Conservation (phyloP, 2,113 vertebrate genomes). For the Delphinus delphis region DNA sequence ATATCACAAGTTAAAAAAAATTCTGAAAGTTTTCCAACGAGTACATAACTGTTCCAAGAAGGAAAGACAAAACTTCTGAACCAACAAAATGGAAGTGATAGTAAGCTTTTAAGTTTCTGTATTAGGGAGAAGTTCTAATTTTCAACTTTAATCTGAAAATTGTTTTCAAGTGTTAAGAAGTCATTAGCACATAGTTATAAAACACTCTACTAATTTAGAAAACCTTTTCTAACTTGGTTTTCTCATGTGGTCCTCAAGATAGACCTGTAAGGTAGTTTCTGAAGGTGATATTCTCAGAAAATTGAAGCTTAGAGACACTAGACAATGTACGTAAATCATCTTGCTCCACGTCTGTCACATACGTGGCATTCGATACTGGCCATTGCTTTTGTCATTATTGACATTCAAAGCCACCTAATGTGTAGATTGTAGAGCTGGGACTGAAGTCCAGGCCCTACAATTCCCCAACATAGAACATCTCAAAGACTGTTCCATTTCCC, state of each 20-base stretch:
- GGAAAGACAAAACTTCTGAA: background rate
- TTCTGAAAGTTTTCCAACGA: background rate
- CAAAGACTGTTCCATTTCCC: background rate
- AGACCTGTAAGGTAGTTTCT: background rate
- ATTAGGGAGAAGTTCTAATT: background rate
- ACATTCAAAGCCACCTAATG: background rate
- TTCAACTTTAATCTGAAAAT: background rate
- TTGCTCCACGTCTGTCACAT: background rate
- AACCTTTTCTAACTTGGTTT: constrained; percentile 22
- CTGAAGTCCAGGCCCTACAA: background rate
- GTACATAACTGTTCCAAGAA: background rate
- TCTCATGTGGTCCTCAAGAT: background rate
- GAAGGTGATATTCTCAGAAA: background rate
- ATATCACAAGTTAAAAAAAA: background rate
- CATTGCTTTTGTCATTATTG: background rate
- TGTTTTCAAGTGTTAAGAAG: background rate
- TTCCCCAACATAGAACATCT: background rate
- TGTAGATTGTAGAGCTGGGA: background rate
- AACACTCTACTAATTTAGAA: background rate
- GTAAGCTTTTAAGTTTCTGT: background rate
- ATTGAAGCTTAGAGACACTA: background rate
- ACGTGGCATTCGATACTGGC: background rate
- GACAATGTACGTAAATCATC: background rate
- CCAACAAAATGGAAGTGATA: background rate
- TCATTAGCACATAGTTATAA: background rate